A percentile compares a stretch with the other conserved stretches of the same genome.
These are phyloP conservation scores for Melanophora roralis DNA, from an alignment of 2,888 invertebrate genomes.

Conservation along the genomic window DNA sequence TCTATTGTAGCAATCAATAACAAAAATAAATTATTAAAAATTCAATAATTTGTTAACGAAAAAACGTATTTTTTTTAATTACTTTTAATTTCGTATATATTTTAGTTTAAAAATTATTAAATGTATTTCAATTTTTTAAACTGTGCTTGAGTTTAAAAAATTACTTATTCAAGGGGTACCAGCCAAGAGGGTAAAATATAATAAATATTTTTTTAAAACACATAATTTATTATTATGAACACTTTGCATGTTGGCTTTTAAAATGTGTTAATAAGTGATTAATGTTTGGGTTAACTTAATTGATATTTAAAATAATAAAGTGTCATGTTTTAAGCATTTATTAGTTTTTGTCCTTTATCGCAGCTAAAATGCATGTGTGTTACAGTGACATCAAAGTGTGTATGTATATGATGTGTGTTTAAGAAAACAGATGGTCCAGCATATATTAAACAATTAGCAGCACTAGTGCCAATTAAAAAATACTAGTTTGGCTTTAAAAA, in stretches of 20 bases:
- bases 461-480: background rate
- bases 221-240: slow-evolving; percentile 50
- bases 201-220: too few relatives aligned
- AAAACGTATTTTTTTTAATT: too few relatives aligned
- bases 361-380: background rate
- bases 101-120: too few relatives aligned
- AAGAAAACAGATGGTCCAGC: background rate
- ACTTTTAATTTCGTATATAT: too few relatives aligned
- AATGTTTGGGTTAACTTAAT: slow-evolving; percentile 28
- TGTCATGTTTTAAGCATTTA: slow-evolving; percentile 4
- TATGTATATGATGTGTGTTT: too few relatives aligned
- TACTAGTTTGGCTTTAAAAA: background rate
- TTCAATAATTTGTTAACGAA: too few relatives aligned
- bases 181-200: background rate
- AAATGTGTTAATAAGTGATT: slow-evolving; percentile 36
- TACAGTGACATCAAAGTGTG: too few relatives aligned
- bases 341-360: background rate
- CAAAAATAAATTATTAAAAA: too few relatives aligned
- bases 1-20: too few relatives aligned
- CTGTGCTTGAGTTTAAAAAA: background rate
- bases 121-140: slow-evolving; percentile 16
- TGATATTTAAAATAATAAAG: slow-evolving; percentile 15
- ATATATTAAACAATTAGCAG: background rate
- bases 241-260: slow-evolving; percentile 24
- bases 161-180: background rate